Evolutionary conservation across 92 coral and sea anemone genomes (phyloP).

Genomic region (Micromussa lordhowensis): DNA sequence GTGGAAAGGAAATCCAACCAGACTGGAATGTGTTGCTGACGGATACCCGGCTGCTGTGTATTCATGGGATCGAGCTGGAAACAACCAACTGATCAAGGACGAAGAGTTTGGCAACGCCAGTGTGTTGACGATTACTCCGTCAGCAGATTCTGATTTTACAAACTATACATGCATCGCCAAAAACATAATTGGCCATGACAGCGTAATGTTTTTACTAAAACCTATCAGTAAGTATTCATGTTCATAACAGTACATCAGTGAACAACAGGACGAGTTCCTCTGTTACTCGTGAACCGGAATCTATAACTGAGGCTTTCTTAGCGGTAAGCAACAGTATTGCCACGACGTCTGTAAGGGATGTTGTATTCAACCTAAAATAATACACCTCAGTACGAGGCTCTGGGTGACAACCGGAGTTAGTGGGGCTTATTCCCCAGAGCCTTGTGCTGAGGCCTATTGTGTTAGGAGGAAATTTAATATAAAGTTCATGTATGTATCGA

Average conservation of each 20-base stretch:
- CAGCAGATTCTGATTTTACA: constrained; percentile 6
- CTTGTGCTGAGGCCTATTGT: too few relatives aligned
- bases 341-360: too few relatives aligned
- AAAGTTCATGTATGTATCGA: too few relatives aligned
- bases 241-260: neutral
- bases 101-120: constrained; percentile 1
- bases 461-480: too few relatives aligned
- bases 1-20: constrained; percentile 18
- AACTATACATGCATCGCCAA: constrained; percentile 28
- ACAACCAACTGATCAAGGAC: neutral
- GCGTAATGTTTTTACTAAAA: neutral
- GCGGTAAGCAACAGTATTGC: too few relatives aligned
- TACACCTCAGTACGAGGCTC: too few relatives aligned
- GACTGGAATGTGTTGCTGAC: constrained; percentile 12
- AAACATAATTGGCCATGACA: constrained; percentile 12
- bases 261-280: neutral
- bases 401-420: too few relatives aligned
- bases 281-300: neutral
- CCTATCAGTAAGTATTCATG: constrained; percentile 28
- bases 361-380: too few relatives aligned
- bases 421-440: too few relatives aligned
- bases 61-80: constrained; percentile 7
- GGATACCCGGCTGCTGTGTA: constrained; percentile 18
- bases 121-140: constrained; percentile 6
- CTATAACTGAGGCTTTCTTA: too few relatives aligned